A percentile compares a stretch with the other conserved stretches of the same genome.
Conservation (phyloP, 2,797 vertebrate species). For the Eleutherodactylus coqui region DNA sequence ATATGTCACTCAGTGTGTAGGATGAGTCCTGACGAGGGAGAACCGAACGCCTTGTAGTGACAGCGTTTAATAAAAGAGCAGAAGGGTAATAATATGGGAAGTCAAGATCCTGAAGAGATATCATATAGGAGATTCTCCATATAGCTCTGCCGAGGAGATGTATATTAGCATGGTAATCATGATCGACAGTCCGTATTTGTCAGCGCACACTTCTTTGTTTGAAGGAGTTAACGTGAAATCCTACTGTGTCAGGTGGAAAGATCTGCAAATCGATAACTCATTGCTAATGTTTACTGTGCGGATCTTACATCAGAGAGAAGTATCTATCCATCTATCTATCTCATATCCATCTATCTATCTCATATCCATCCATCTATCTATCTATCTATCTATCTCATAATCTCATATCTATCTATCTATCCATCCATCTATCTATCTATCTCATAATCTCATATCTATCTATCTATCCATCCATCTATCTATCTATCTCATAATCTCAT, state of each 20-base stretch:
- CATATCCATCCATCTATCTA: background rate
- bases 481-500: background rate
- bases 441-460: background rate
- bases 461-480: background rate
- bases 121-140: constrained; percentile 1
- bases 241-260: constrained; percentile 17
- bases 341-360: no score
- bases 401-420: background rate
- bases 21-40: background rate
- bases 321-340: background rate
- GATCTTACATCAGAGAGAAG: no score
- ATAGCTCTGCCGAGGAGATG: constrained; percentile 16
- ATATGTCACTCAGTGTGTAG: background rate
- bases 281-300: background rate
- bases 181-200: constrained; percentile 51
- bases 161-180: constrained; percentile 36
- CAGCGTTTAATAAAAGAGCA: constrained; percentile 16
- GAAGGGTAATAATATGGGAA: constrained; percentile 17
- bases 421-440: background rate
- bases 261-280: constrained; percentile 45
- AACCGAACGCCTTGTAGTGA: constrained; percentile 18
- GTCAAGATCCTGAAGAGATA: constrained; percentile 9
- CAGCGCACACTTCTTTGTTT: constrained; percentile 29
- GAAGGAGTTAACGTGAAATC: constrained; percentile 19
- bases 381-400: background rate